Conservation (phyloP, 2,797 vertebrate species). For the Erpetoichthys calabaricus region DNA sequence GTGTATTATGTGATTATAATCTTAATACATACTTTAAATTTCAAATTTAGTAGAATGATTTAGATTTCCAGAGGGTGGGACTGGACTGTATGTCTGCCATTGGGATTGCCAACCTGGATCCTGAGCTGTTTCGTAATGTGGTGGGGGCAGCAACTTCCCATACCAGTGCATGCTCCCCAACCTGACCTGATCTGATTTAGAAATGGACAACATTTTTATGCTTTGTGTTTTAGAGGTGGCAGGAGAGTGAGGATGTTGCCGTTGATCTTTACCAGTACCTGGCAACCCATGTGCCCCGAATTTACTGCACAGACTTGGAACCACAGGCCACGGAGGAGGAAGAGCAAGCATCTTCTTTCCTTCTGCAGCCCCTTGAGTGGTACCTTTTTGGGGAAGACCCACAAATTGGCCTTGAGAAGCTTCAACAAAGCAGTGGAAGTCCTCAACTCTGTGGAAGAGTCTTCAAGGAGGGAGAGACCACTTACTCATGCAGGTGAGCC, state of each 20-base stretch:
- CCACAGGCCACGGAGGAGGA: slow-evolving; percentile 68
- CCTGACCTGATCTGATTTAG: neutral
- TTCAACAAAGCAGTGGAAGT: slow-evolving; percentile 60
- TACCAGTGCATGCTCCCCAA: neutral
- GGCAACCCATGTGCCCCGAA: slow-evolving; percentile 71
- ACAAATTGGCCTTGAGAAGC: slow-evolving; percentile 66
- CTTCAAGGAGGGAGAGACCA: slow-evolving; percentile 92
- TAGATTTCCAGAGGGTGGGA: too few relatives aligned
- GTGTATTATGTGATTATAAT: too few relatives aligned
- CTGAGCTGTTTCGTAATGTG: too few relatives aligned
- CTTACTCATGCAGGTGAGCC: slow-evolving; percentile 93
- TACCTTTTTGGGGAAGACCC: slow-evolving; percentile 85
- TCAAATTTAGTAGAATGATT: too few relatives aligned
- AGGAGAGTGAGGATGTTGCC: slow-evolving; percentile 59
- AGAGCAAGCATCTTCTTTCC: slow-evolving; percentile 46
- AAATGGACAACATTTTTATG: slow-evolving; percentile 1
- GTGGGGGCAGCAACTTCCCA: too few relatives aligned
- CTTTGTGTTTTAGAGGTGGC: slow-evolving; percentile 61
- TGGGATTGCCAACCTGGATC: too few relatives aligned
- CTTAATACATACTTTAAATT: too few relatives aligned
- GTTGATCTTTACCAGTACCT: slow-evolving; percentile 60
- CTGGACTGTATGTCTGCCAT: too few relatives aligned
- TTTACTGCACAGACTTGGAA: slow-evolving; percentile 64
- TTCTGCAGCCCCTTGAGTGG: slow-evolving; percentile 74
- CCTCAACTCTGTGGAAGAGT: slow-evolving; percentile 89